phyloP scores from a whole-genome alignment of 2,888 invertebrate species.

The Adelognathus sp. region DNA sequence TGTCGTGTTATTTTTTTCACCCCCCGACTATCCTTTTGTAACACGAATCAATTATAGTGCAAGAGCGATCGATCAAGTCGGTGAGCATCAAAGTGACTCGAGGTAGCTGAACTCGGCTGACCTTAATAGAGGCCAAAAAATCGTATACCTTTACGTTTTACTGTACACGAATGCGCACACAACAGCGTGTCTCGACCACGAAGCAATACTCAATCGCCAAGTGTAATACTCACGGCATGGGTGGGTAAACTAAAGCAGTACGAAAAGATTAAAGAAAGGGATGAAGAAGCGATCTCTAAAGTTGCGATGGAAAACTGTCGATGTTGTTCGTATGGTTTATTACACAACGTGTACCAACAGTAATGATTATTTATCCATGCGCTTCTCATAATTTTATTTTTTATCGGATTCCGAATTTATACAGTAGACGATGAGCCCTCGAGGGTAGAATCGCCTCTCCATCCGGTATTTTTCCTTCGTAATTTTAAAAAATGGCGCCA shows the following conservation, averaged over 20 bases:
- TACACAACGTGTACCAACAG: too few species aligned
- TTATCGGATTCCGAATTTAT: background rate
- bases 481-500: too few species aligned
- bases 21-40: slow-evolving; percentile 50
- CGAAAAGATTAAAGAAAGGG: slow-evolving; percentile 32
- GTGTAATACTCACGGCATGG: background rate
- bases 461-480: too few species aligned
- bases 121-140: slow-evolving; percentile 68
- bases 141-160: slow-evolving; percentile 28
- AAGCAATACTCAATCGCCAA: background rate
- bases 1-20: slow-evolving; percentile 53
- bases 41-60: slow-evolving; percentile 65
- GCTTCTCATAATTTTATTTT: slow-evolving; percentile 23
- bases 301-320: slow-evolving; percentile 8
- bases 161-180: slow-evolving; percentile 1
- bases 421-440: too few species aligned
- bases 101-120: slow-evolving; percentile 73
- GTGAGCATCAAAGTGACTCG: slow-evolving; percentile 66
- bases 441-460: too few species aligned
- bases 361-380: background rate
- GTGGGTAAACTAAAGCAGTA: too few species aligned
- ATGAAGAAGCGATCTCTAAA: slow-evolving; percentile 7
- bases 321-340: slow-evolving; percentile 4
- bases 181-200: background rate
- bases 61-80: slow-evolving; percentile 66